These are phyloP conservation scores for Plestiodon gilberti DNA, from an alignment of 2,113 vertebrate genomes.

Conservation along the genomic window DNA sequence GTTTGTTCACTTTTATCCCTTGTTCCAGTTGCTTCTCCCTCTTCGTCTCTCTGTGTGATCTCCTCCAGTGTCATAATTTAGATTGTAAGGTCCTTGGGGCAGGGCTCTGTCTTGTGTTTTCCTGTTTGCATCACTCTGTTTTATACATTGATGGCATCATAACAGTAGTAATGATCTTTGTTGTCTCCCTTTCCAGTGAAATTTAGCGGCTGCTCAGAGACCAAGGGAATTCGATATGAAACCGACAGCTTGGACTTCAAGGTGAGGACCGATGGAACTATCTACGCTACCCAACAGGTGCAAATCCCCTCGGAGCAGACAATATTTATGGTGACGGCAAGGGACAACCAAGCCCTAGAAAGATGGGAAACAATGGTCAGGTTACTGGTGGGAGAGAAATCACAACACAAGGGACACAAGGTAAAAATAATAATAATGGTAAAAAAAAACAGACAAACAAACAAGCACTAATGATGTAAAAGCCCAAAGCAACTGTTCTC, in stretches of 20 bases:
- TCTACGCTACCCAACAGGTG: constrained; percentile 78
- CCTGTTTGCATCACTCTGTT: not conserved
- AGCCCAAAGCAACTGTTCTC: not conserved
- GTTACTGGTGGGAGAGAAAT: constrained; percentile 79
- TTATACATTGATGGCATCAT: not conserved
- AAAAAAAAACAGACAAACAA: not conserved
- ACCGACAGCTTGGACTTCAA: constrained; percentile 87
- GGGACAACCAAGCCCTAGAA: constrained; percentile 73
- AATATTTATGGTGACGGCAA: constrained; percentile 82
- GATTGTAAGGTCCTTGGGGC: not conserved
- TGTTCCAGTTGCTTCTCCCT: not conserved
- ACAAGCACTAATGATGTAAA: too few species aligned
- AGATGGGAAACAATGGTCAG: constrained; percentile 85
- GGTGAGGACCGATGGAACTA: constrained; percentile 83
- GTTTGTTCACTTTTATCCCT: not conserved
- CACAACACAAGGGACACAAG: constrained; percentile 73
- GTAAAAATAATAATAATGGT: constrained; percentile 63
- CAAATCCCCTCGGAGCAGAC: constrained; percentile 79
- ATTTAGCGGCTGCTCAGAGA: constrained; percentile 88
- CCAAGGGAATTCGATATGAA: constrained; percentile 80
- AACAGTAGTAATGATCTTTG: constrained; percentile 3
- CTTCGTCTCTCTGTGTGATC: not conserved
- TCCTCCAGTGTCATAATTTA: not conserved
- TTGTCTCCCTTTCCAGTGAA: constrained; percentile 79
- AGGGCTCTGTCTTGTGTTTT: not conserved